Percentiles rank a stretch among this genome's conserved stretches.
phyloP scores from a whole-genome alignment of 2,113 vertebrate genomes.

The Antechinus stuartii region DNA sequence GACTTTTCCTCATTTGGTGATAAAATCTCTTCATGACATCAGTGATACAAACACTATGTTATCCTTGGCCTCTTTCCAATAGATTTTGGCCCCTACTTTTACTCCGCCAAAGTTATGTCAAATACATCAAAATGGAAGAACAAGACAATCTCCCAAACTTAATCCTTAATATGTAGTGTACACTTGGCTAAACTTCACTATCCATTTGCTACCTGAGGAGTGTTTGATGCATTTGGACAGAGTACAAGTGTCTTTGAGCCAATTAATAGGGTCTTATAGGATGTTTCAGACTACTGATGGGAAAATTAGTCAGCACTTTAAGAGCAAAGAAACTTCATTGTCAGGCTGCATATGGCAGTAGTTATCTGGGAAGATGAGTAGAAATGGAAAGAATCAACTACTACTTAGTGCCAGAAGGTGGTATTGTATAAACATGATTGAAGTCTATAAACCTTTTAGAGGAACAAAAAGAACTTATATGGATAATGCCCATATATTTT shows the following conservation, averaged over 20 bases:
- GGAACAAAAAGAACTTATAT: not conserved
- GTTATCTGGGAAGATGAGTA: constrained; percentile 29
- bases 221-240: not conserved
- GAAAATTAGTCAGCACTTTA: not conserved
- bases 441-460: constrained; percentile 4
- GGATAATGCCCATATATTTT: constrained; percentile 2
- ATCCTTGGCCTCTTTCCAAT: constrained; percentile 30
- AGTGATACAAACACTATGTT: not conserved
- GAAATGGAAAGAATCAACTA: not conserved
- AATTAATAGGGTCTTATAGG: not conserved
- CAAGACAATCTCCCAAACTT: constrained; percentile 39
- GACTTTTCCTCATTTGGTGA: not conserved
- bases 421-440: not conserved
- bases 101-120: constrained; percentile 33
- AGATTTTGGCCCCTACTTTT: not conserved
- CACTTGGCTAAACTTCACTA: constrained; percentile 1
- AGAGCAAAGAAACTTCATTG: not conserved
- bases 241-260: not conserved
- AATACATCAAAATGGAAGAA: not conserved
- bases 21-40: not conserved
- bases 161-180: not conserved
- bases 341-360: not conserved
- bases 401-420: not conserved
- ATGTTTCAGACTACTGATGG: not conserved
- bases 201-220: not conserved